phyloP scores from a whole-genome alignment of 2,797 vertebrate species.

The Lagodon rhomboides region DNA sequence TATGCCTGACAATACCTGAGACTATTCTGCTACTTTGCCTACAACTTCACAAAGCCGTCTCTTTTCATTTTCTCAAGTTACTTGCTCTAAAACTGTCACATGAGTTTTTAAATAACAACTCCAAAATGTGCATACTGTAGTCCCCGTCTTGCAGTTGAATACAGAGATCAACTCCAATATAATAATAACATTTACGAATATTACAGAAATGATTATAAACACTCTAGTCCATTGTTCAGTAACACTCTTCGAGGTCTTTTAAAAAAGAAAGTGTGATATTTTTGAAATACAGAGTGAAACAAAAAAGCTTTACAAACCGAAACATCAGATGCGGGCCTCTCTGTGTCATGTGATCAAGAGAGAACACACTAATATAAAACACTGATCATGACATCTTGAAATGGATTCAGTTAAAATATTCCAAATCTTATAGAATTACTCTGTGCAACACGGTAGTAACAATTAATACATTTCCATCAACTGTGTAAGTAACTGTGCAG shows the following conservation, averaged over 20 bases:
- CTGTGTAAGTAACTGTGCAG: slow-evolving; percentile 49
- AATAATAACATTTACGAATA: slow-evolving; percentile 24
- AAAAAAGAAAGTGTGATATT: slow-evolving; percentile 38
- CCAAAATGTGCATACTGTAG: slow-evolving; percentile 11
- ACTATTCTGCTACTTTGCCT: slow-evolving; percentile 47
- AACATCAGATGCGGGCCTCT: slow-evolving; percentile 73
- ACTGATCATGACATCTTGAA: slow-evolving; percentile 66
- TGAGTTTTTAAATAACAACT: slow-evolving; percentile 16
- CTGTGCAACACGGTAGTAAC: slow-evolving; percentile 47
- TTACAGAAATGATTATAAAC: slow-evolving; percentile 45
- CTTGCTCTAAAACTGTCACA: slow-evolving; percentile 2
- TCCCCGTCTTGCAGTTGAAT: slow-evolving; percentile 35
- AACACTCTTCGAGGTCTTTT: slow-evolving; percentile 51
- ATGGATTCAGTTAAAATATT: slow-evolving; percentile 40
- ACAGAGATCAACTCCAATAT: slow-evolving; percentile 18
- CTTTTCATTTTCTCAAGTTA: background rate
- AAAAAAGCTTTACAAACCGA: slow-evolving; percentile 80
- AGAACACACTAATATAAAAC: slow-evolving; percentile 80
- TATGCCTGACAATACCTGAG: slow-evolving; percentile 60
- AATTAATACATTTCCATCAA: slow-evolving; percentile 44
- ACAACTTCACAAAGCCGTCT: slow-evolving; percentile 31
- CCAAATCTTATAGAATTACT: slow-evolving; percentile 34
- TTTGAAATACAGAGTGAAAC: slow-evolving; percentile 62
- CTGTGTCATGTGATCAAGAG: slow-evolving; percentile 81
- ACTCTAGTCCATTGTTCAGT: slow-evolving; percentile 41